Base-by-base conservation (phyloP, 2,113 vertebrate genomes). In the Percina caprodes region DNA sequence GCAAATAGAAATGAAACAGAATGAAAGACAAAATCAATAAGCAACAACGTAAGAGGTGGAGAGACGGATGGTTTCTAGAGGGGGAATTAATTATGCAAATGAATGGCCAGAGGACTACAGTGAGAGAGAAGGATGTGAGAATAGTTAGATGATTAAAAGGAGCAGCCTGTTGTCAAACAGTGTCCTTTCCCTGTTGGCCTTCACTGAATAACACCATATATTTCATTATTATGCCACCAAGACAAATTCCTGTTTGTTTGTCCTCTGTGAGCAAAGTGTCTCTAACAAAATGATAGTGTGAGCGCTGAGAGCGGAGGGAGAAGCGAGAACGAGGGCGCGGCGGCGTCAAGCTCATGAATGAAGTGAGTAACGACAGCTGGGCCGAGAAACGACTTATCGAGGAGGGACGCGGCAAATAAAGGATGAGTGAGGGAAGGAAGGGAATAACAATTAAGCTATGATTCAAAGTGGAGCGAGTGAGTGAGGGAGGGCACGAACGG, bases 401-500 rank as follows among this genome's bases (percentile, higher is more conserved):
- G 60, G 73, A 72, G 51, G 33, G 61, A 14, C 79, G 3, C 24
- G 0, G 69, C 49, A 69, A 72, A 79, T 73, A 74, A 82, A 58
- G 63, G 63, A 67, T 79, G 81, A 82, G 81, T 4, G 4, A 1
- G 48, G 71, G 33, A 58, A 26, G 73, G 76, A 71, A 71, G 35
- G 73, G 76, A 71, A 71, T 79, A 3, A 56, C 35, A 80, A 84
- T 77, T 69, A 80, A 78, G 84, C 76, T 6, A 12, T 71, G 77
- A 79, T 71, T 82, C 81, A 84, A 45, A 52, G 33, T 35, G 33
- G 56, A 77, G 67, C 51, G 21, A 72, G 35, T 59, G 49, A 77
- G 70, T 60, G 15, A 58, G n/a, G 13, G 58, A 52, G 1, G 23
- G 69, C 23, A 4, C 16, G 30, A 79, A 68, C 1, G 19, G 42